Evolutionary conservation across 2,888 invertebrate species (phyloP).

Genomic region (Venusia cambrica): DNA sequence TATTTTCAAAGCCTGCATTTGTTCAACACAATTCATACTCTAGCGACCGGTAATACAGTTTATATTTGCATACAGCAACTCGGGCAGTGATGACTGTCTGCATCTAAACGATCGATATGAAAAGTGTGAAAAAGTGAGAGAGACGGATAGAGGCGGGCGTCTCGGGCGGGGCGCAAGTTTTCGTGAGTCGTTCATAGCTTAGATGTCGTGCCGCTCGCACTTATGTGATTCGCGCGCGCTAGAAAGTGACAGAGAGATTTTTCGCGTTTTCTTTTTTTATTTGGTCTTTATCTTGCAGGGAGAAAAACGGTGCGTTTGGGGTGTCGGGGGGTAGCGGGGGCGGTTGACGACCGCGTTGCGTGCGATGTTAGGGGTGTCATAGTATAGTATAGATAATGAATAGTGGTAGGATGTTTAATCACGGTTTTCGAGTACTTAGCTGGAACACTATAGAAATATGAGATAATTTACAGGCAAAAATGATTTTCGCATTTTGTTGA

Average conservation of each 20-base stretch:
- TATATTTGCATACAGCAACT: constrained; percentile 22
- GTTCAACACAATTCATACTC: constrained; percentile 25
- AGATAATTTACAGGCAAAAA: constrained; percentile 71
- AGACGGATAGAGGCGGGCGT: constrained; percentile 77
- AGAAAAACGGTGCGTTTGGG: constrained; percentile 73
- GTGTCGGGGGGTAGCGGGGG: constrained; percentile 42
- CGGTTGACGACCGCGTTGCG: constrained; percentile 63
- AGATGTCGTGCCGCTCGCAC: constrained; percentile 68
- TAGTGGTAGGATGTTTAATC: constrained; percentile 77
- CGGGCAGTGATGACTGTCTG: constrained; percentile 34
- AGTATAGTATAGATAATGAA: constrained; percentile 67
- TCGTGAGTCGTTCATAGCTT: constrained; percentile 79
- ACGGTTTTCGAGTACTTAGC: constrained; percentile 71
- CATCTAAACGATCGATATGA: constrained; percentile 47
- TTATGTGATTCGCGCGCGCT: constrained; percentile 32
- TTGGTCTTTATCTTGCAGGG: constrained; percentile 77
- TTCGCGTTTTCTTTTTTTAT: constrained; percentile 80
- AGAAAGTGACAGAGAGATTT: constrained; percentile 68
- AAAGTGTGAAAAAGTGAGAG: constrained; percentile 81
- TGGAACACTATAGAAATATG: constrained; percentile 54
- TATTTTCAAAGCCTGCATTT: constrained; percentile 59
- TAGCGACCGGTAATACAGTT: constrained; percentile 8
- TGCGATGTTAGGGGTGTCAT: constrained; percentile 70
- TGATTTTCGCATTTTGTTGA: constrained; percentile 59
- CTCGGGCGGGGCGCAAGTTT: constrained; percentile 80